A percentile compares a stretch with the other conserved stretches of the same genome.
phyloP scores from a whole-genome alignment of 2,888 invertebrate species.

The Caenorhabditis japonica region DNA sequence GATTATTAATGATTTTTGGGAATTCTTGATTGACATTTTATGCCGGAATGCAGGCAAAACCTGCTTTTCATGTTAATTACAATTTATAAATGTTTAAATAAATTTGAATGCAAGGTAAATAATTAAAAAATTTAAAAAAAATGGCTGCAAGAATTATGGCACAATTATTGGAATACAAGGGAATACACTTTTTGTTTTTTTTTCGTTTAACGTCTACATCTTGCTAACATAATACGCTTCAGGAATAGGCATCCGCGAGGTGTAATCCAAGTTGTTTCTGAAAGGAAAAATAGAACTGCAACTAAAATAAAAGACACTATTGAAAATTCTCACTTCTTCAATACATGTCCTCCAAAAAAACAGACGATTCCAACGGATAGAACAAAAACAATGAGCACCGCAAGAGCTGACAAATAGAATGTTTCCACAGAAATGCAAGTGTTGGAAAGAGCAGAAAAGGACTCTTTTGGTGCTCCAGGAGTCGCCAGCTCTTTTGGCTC shows the following conservation, averaged over 20 bases:
- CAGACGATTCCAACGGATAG: constrained; percentile 40
- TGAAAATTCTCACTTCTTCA: constrained; percentile 28
- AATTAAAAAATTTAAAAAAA: constrained; percentile 2
- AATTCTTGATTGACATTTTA: too few species aligned
- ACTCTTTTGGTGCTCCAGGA: constrained; percentile 37
- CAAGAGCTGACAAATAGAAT: constrained; percentile 21
- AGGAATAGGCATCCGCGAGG: constrained; percentile 6
- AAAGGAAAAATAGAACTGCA: background rate
- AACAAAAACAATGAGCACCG: constrained; percentile 34
- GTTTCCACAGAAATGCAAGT: constrained; percentile 29
- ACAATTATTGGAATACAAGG: constrained; percentile 1
- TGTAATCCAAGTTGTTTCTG: constrained; percentile 19
- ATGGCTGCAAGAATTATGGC: constrained; percentile 55
- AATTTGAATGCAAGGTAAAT: background rate
- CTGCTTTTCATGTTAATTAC: background rate
- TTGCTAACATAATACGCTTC: constrained; percentile 40
- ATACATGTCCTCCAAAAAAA: constrained; percentile 39
- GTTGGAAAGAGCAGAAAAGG: background rate
- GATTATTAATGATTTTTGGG: too few species aligned
- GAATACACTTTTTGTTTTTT: too few species aligned
- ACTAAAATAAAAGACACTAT: too few species aligned
- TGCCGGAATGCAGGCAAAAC: too few species aligned
- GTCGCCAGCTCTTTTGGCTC: constrained; percentile 22
- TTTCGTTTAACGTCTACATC: background rate
- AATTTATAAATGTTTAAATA: background rate